Percentiles rank a stretch among this genome's conserved stretches.
phyloP scores from a whole-genome alignment of 2,797 vertebrate species.

The Fratercula arctica region DNA sequence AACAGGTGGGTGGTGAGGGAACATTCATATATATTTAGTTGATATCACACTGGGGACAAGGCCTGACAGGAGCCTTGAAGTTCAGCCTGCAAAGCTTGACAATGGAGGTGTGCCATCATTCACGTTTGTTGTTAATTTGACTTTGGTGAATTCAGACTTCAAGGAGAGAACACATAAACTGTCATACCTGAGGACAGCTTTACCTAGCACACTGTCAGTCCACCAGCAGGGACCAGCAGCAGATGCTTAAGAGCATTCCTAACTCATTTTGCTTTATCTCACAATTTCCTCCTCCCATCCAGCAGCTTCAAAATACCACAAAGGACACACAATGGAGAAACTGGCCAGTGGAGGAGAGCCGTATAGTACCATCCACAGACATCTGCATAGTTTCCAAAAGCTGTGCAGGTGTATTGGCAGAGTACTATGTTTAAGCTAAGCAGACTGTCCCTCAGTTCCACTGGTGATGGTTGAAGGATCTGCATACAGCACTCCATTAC shows the following conservation, averaged over 20 bases:
- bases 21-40: background rate
- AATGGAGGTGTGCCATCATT: background rate
- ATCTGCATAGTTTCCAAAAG: background rate
- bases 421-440: background rate
- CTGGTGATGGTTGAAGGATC: background rate
- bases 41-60: background rate
- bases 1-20: background rate
- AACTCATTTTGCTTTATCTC: background rate
- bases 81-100: background rate
- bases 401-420: background rate
- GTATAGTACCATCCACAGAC: background rate
- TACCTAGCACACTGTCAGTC: background rate
- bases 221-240: background rate
- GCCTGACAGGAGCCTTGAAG: background rate
- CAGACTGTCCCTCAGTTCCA: background rate
- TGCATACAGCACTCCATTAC: background rate
- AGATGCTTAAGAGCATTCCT: background rate
- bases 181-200: background rate
- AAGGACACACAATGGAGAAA: background rate
- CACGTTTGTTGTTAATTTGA: background rate
- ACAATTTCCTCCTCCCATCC: background rate
- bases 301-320: background rate
- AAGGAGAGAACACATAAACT: background rate
- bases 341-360: background rate
- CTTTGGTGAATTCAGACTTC: background rate